These are phyloP conservation scores for Poecilobothrus nobilitatus DNA, from an alignment of 2,888 invertebrate genomes.

Conservation along the genomic window DNA sequence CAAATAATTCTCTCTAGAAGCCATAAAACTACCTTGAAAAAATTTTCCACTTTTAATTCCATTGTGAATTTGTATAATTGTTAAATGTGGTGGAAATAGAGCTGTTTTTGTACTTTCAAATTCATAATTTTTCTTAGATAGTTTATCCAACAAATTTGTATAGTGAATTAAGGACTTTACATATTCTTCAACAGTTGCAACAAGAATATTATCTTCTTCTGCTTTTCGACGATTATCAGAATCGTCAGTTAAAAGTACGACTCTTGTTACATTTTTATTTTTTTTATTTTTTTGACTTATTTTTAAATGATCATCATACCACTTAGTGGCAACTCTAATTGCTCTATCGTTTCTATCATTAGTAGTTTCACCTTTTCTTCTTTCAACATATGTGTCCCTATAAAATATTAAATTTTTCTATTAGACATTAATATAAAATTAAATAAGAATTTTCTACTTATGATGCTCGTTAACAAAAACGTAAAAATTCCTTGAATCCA, in stretches of 20 bases:
- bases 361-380: constrained; percentile 68
- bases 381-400: constrained; percentile 81
- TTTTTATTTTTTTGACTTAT: constrained; percentile 30
- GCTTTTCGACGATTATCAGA: constrained; percentile 66
- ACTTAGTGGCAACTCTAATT: constrained; percentile 68
- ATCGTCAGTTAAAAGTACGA: constrained; percentile 80
- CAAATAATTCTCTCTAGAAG: constrained; percentile 87
- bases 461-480: constrained; percentile 96
- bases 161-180: constrained; percentile 61
- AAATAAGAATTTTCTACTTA: constrained; percentile 51
- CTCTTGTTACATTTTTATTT: constrained; percentile 45
- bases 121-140: constrained; percentile 59
- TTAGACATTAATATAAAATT: constrained; percentile 12
- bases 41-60: constrained; percentile 70
- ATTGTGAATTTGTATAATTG: constrained; percentile 64
- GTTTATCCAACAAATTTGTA: constrained; percentile 69
- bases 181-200: constrained; percentile 61
- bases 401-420: constrained; percentile 15
- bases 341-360: constrained; percentile 92
- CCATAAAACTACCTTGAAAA: constrained; percentile 72
- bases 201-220: constrained; percentile 56
- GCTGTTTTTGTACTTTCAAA: constrained; percentile 54
- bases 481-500: constrained; percentile 73
- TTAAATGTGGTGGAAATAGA: constrained; percentile 76
- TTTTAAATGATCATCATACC: constrained; percentile 72